Evolutionary conservation across 2,113 vertebrate genomes (phyloP), one percentile per base, ranked within the genome.

Genomic region (Procapra przewalskii): DNA sequence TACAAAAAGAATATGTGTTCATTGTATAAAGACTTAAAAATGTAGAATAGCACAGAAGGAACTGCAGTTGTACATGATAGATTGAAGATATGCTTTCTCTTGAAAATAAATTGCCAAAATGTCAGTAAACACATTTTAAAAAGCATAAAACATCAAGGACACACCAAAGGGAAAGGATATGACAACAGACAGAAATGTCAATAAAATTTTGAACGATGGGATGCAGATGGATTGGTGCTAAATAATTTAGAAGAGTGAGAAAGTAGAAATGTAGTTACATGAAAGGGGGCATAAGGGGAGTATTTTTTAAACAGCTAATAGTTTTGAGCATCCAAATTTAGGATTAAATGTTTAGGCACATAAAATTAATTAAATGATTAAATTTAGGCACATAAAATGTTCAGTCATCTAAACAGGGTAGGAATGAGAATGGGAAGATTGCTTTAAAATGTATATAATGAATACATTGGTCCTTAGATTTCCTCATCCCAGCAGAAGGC

Each of bases 81-180:
- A 29, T 43, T 64, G 3, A 91, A 96, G 36, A 79, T 31, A 82
- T 0, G 1, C 1, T 36, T 92, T 80, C 94, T 80, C 23, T 29
- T 77, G n/a, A 91, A 95, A 97, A 93, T 48, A 81, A 94, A 81
- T 97, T 77, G 16, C 12, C n/a, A 90, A 36, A 8, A 64, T 83
- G 48, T 55, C 23, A 81, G n/a, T 50, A 95, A 80, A 64, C 16
- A 97, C 25, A 79, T 90, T 90, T 50, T 36, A 11, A 62, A 96
- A 98, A 40, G 1, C 29, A 90, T n/a, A 40, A 88, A 60, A 48
- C 10, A 54, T 85, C 40, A 85, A 85, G 81, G 52, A 64, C 67
- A 96, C 54, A 81, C 14, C 33, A 55, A 77, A 96, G 52, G 25
- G 5, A 81, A 48, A 92, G 33, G n/a, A 77, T 55, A 84, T 90